These are phyloP conservation scores for Peromyscus eremicus DNA, from an alignment of 2,797 vertebrate genomes.

Conservation along the genomic window DNA sequence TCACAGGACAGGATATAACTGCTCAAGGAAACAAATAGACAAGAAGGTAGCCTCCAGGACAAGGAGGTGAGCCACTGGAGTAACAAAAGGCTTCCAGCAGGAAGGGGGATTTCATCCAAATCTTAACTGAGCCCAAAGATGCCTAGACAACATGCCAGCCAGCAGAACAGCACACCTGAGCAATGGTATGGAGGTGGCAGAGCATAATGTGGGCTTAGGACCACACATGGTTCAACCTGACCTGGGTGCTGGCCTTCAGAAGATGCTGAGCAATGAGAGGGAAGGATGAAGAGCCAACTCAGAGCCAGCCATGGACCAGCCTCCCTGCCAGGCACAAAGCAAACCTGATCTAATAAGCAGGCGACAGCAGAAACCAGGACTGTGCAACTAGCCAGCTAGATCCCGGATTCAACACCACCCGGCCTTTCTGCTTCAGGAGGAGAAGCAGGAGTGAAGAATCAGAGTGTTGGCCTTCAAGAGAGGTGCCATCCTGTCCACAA, in stretches of 20 bases:
- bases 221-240: too few relatives aligned
- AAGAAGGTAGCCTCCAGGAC: background rate
- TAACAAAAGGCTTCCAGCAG: background rate
- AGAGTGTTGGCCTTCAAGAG: background rate
- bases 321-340: background rate
- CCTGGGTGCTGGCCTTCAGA: accelerated
- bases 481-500: background rate
- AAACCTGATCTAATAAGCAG: background rate
- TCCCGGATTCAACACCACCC: background rate
- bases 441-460: background rate
- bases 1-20: background rate
- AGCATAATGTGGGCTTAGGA: too few relatives aligned
- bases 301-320: background rate
- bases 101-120: background rate
- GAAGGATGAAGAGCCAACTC: background rate
- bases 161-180: background rate
- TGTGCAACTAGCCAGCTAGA: background rate
- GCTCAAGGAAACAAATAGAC: background rate
- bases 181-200: accelerated
- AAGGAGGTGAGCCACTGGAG: background rate
- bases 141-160: background rate
- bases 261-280: accelerated
- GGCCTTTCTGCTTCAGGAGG: background rate
- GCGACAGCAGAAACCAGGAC: too few relatives aligned
- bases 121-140: background rate